Base-by-base conservation (phyloP, 1,140 invertebrate genomes). In the Rhagoletis zephyria region DNA sequence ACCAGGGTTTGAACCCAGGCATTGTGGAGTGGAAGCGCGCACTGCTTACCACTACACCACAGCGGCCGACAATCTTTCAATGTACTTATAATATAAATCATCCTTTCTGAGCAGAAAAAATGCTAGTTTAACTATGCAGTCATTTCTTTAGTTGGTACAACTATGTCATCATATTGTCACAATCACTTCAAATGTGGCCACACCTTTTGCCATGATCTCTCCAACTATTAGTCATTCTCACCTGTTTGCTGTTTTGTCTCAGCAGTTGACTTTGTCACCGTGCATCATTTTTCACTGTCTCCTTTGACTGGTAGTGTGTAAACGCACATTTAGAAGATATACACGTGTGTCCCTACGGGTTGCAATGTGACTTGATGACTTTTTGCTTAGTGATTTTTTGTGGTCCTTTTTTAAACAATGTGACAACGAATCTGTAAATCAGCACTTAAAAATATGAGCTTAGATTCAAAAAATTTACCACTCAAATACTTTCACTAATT, bases 151-250 rank as follows among this genome's bases (percentile, higher is more conserved):
- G 48, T 81, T 81, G 48, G 14, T 81, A 30, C n/a, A 81, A 81
- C n/a, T 81, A 81, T 81, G 74, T 81, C 74, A 81, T 59, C 74
- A 81, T 81, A 81, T 81, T 81, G 74, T 81, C 74, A 81, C 14
- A 51, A 81, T 81, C 74, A 81, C 48, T 81, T 12, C 74, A 81
- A 81, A 81, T 81, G 51, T 81, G 74, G 74, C 74, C 74, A 81
- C 74, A 81, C 51, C 74, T 59, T 51, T 59, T 59, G 74, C 74
- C 48, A 56, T 56, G 9, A 14, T 77, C 4, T n/a, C 12, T n/a
- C 7, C n/a, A 81, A 81, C 48, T 81, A 81, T 81, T 81, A 19
- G n/a, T 81, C 74, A 81, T 81, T 19, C 48, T 81, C 74, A 81
- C 74, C 74, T 81, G 74, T 56, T 51, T n/a, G 74, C 48, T 81